phyloP scores from a whole-genome alignment of 2,888 invertebrate species.

The Stenotaenia linearis region DNA sequence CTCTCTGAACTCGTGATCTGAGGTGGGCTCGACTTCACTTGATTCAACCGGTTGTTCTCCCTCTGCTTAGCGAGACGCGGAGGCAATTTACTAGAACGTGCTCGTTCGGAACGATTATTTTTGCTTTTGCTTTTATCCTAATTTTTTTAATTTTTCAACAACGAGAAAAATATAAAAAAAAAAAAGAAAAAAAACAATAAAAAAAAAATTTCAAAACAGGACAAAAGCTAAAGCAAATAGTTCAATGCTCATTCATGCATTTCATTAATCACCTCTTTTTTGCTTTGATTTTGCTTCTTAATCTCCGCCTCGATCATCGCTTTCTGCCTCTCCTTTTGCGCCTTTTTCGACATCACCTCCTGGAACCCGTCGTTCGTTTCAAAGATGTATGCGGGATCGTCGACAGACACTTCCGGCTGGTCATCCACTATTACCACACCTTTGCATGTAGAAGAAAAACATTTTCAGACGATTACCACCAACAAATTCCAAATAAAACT shows the following conservation, averaged over 20 bases:
- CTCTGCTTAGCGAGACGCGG: slow-evolving; percentile 73
- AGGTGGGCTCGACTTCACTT: slow-evolving; percentile 42
- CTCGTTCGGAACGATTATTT: slow-evolving; percentile 40
- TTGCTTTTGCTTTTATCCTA: slow-evolving; percentile 38
- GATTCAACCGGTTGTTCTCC: slow-evolving; percentile 55
- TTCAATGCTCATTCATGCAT: not conserved
- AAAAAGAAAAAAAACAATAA: not conserved
- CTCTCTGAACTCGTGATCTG: slow-evolving; percentile 42
- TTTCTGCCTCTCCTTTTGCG: slow-evolving; percentile 55
- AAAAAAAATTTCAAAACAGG: not conserved
- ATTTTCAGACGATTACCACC: slow-evolving; percentile 12
- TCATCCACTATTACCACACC: slow-evolving; percentile 54
- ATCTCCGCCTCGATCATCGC: slow-evolving; percentile 47
- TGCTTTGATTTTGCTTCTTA: slow-evolving; percentile 43
- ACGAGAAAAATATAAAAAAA: not conserved
- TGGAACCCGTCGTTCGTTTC: slow-evolving; percentile 61
- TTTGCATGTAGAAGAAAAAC: slow-evolving; percentile 38
- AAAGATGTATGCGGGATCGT: slow-evolving; percentile 49
- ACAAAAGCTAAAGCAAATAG: slow-evolving; percentile 9
- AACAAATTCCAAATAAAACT: not conserved
- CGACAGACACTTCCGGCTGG: slow-evolving; percentile 51
- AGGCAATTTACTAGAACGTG: slow-evolving; percentile 61
- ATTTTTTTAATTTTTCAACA: not conserved
- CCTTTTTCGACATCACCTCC: slow-evolving; percentile 76
- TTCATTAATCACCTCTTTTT: slow-evolving; percentile 40